Base-by-base conservation (phyloP, 2,113 vertebrate species). In the Fukomys damarensis region DNA sequence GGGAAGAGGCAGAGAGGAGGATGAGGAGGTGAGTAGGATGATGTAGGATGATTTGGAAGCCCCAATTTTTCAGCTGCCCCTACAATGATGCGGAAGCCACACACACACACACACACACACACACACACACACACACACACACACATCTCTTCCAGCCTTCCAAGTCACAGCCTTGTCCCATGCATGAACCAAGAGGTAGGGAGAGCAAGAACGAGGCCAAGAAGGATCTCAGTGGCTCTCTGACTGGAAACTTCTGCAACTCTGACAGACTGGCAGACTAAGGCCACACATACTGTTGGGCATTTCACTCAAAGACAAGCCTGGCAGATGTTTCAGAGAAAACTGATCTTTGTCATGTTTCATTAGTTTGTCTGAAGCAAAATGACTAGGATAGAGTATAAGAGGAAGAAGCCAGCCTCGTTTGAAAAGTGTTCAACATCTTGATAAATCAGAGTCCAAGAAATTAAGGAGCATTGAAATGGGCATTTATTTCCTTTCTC, bases 161-260 rank as follows among this genome's bases (percentile, higher is more conserved):
- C 97, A 94, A 96, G 96, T 97, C 54, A 24, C 5, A 80, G 82
- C 84, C 91, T 88, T 74, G 66, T 94, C 94, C 96, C 95, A 98
- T 88, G 97, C 68, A 94, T 95, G 93, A 98, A 88, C 93, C 96
- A 93, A 93, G 94, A 86, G 96, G 28, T 93, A 97, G 74, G 46
- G 49, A 85, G 85, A 96, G 80, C 80, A 97, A 97, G 84, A 86
- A 97, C 96, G 95, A 93, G 95, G 89, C 84, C 96, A 96, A 95
- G 96, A 97, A 92, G 46, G 85, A 74, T 61, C n/a, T 95, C 61
- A 89, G 70, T 89, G 94, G 85, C 93, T 95, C 72, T 90, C 96
- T 97, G 86, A 72, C 86, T 86, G 70, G 91, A 97, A 94, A 20
- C 43, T 14, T 91, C 59, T 49, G 54, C 16, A n/a, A n/a, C n/a